These are phyloP conservation scores for Lasioglossum lativentre DNA, from an alignment of 2,888 invertebrate genomes.

Conservation along the genomic window DNA sequence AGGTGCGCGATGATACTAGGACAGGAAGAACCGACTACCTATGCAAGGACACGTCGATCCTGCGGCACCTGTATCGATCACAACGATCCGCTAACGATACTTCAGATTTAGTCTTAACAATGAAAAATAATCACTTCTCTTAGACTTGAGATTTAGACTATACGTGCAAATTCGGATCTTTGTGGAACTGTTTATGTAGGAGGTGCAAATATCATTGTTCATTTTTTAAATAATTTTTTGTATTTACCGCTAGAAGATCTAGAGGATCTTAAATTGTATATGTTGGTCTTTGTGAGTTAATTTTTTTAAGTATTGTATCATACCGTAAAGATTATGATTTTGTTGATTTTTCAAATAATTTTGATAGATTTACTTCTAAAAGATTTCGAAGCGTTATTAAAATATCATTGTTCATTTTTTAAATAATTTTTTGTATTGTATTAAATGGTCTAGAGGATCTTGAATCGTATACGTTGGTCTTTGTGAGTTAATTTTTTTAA, in stretches of 20 bases:
- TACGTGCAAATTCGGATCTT: neutral
- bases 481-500: no score
- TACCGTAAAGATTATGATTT: neutral
- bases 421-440: no score
- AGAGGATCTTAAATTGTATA: no score
- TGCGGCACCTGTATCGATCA: neutral
- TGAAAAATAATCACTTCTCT: neutral
- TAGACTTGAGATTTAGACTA: no score
- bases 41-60: neutral
- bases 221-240: no score
- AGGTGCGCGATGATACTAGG: constrained; percentile 18
- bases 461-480: no score
- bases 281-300: no score
- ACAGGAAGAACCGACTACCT: neutral
- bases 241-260: neutral
- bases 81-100: neutral
- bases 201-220: no score
- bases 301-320: neutral
- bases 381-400: neutral
- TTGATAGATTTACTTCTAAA: neutral
- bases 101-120: neutral
- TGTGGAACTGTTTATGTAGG: no score
- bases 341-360: neutral
- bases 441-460: neutral
- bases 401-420: no score